Conservation (phyloP, 2,113 vertebrate genomes). For the Ceyx cyanopectus region DNA sequence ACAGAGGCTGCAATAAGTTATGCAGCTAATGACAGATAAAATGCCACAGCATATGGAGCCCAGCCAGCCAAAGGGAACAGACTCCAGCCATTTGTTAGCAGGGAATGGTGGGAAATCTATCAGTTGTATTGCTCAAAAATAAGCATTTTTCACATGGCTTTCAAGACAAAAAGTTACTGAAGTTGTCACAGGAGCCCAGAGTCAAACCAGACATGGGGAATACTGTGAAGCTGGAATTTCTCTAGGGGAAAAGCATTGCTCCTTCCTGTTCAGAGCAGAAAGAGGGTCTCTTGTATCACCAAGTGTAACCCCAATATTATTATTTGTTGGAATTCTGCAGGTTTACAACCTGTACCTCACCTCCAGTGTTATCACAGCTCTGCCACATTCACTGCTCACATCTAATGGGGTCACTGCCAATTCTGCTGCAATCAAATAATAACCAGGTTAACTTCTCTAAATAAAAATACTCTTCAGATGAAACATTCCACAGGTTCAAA, state of each 20-base stretch:
- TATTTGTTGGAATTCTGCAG: background rate
- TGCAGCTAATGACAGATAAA: constrained; percentile 13
- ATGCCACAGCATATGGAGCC: background rate
- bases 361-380: background rate
- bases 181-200: background rate
- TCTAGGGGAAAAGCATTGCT: too few species aligned
- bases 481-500: background rate
- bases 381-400: background rate
- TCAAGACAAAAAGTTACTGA: background rate
- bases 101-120: background rate
- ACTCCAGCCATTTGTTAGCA: background rate
- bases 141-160: background rate
- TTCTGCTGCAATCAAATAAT: background rate
- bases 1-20: background rate
- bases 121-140: background rate
- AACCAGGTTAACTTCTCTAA: background rate
- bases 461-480: fast-evolving
- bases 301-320: background rate
- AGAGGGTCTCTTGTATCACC: too few species aligned
- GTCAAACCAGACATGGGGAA: background rate
- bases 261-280: too few species aligned
- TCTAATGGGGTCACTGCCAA: background rate
- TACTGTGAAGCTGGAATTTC: too few species aligned
- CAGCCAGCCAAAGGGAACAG: background rate
- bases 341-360: background rate